Conservation (phyloP, 2,113 vertebrate genomes). For the Zapornia atra region DNA sequence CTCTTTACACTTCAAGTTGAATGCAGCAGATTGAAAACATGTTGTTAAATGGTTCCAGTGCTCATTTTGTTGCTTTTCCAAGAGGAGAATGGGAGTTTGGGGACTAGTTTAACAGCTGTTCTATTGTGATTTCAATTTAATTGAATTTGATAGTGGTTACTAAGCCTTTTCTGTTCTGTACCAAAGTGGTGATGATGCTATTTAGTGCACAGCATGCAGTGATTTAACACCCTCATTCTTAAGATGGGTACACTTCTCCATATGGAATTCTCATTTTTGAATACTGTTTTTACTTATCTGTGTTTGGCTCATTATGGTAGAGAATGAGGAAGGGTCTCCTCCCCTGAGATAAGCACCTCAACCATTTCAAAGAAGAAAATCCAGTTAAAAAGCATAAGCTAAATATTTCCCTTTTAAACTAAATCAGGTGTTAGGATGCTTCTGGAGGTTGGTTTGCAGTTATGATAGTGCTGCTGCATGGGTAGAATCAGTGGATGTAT, state of each 20-base stretch:
- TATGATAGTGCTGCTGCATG: background rate
- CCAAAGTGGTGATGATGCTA: background rate
- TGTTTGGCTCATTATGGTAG: background rate
- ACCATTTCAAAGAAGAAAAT: background rate
- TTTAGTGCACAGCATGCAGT: background rate
- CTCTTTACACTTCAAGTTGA: background rate
- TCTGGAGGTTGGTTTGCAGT: background rate
- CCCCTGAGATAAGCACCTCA: background rate
- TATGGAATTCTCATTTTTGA: background rate
- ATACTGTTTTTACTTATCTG: background rate
- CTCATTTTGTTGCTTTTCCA: background rate
- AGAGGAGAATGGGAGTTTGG: background rate
- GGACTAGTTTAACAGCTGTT: slow-evolving; percentile 13
- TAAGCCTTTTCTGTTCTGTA: background rate
- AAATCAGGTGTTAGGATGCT: background rate
- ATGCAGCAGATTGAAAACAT: background rate
- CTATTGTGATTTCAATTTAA: background rate
- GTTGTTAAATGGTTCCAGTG: background rate
- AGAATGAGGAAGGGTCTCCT: background rate
- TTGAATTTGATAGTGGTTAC: background rate
- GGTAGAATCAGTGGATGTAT: background rate
- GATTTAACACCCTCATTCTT: slow-evolving; percentile 10
- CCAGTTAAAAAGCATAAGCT: background rate
- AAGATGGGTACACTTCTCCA: background rate
- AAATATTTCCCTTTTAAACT: background rate